phyloP scores from a whole-genome alignment of 2,888 invertebrate genomes.

The Amphipoea oculea region DNA sequence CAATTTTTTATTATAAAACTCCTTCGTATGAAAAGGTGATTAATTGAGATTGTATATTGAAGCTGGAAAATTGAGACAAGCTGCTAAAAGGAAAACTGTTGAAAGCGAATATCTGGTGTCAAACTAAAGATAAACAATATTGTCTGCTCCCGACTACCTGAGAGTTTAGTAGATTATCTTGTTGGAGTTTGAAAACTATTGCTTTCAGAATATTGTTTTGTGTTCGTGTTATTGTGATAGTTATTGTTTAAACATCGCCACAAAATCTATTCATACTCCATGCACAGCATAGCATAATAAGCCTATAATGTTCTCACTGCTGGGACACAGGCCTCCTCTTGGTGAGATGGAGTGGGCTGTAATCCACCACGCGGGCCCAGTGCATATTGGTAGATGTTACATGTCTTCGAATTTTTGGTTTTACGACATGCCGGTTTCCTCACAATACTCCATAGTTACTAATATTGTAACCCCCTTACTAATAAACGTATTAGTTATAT shows the following conservation, averaged over 20 bases:
- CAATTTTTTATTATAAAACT: conserved; percentile 33
- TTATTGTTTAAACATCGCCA: background rate
- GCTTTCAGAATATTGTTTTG: conserved; percentile 11
- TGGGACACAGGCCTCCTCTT: no score
- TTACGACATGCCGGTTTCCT: background rate
- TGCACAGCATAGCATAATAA: background rate
- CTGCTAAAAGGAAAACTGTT: conserved; percentile 17
- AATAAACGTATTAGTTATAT: no score
- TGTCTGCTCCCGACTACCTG: conserved; percentile 37
- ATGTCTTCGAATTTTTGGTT: background rate
- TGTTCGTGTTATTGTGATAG: background rate
- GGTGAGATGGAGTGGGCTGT: background rate
- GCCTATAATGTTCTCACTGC: no score
- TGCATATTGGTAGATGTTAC: background rate
- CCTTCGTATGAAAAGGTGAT: conserved; percentile 7
- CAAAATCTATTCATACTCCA: background rate
- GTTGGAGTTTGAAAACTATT: conserved; percentile 33
- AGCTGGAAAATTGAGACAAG: conserved; percentile 24
- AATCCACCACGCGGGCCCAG: background rate
- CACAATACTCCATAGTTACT: background rate
- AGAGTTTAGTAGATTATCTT: conserved; percentile 27
- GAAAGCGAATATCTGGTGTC: conserved; percentile 17
- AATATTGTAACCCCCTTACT: background rate
- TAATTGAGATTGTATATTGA: conserved; percentile 24
- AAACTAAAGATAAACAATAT: conserved; percentile 42